Conservation (phyloP, 1,140 invertebrate genomes). For the Drosophila rhopaloa region DNA sequence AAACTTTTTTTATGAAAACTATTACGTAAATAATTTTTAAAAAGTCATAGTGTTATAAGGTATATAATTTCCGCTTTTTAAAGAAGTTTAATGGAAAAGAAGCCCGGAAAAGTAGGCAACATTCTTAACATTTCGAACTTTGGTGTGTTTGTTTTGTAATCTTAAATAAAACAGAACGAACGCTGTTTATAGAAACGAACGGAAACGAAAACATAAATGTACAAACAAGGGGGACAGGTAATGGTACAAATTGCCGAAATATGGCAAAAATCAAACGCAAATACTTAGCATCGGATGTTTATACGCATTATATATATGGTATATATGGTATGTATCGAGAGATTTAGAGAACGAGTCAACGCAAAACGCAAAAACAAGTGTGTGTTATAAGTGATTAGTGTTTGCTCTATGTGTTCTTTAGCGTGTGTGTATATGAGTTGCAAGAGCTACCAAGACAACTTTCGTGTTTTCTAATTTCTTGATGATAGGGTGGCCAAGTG, state of each 20-base stretch:
- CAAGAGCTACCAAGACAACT: conserved; percentile 25
- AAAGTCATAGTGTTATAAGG: too few species aligned
- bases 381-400: conserved; percentile 1
- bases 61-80: too few species aligned
- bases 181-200: conserved; percentile 18
- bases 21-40: too few species aligned
- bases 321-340: conserved; percentile 27
- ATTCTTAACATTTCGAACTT: neutral
- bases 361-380: conserved; percentile 48
- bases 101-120: conserved; percentile 37
- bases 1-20: too few species aligned
- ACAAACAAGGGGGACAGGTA: conserved; percentile 32
- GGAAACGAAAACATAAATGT: conserved; percentile 22
- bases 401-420: neutral
- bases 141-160: neutral
- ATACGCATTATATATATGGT: conserved; percentile 30
- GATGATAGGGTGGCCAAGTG: conserved; percentile 44
- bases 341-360: conserved; percentile 43
- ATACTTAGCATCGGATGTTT: conserved; percentile 43
- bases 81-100: neutral
- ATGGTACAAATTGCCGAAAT: conserved; percentile 26
- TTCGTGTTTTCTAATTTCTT: conserved; percentile 46
- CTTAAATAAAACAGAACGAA: conserved; percentile 29
- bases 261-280: conserved; percentile 45
- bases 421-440: conserved; percentile 6